Evolutionary conservation across 2,888 invertebrate species (phyloP).

Genomic region (Folsomia manolachei): DNA sequence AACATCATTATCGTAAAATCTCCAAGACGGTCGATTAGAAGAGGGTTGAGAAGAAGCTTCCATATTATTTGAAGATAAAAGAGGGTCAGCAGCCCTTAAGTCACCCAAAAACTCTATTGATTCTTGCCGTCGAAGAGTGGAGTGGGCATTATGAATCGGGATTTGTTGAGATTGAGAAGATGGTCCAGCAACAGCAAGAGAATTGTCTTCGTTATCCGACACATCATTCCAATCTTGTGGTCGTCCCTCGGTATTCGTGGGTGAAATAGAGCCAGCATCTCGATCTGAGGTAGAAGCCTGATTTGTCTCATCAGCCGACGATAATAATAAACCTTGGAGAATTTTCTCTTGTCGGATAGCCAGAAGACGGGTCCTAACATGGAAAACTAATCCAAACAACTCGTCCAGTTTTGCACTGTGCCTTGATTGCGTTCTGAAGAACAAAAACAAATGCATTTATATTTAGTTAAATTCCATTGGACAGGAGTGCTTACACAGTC

Average conservation of each 20-base stretch:
- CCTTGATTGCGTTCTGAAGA: conserved; percentile 41
- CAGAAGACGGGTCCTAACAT: conserved; percentile 49
- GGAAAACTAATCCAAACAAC: conserved; percentile 50
- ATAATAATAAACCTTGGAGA: conserved; percentile 10
- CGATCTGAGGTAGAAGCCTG: not conserved
- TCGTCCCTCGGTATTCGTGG: not conserved
- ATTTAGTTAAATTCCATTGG: too few species aligned
- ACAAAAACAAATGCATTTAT: conserved; percentile 9
- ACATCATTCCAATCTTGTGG: not conserved
- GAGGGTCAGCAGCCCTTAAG: not conserved
- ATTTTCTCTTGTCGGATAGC: conserved; percentile 43
- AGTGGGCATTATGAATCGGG: not conserved
- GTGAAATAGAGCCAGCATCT: not conserved
- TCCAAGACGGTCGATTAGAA: not conserved
- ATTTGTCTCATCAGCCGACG: not conserved
- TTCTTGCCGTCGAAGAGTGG: not conserved
- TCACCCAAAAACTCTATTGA: not conserved
- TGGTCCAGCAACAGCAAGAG: not conserved
- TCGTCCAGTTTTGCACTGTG: conserved; percentile 48
- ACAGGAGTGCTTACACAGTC: conserved; percentile 53
- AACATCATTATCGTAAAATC: not conserved
- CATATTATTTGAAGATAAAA: not conserved
- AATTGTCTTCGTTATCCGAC: conserved; percentile 9
- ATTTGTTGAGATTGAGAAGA: not conserved
- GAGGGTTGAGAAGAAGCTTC: not conserved